Evolutionary conservation across 37 sponge, comb jelly and placozoan genomes (phyloP), one percentile per base, ranked within the genome.

Genomic region (Tethya wilhelma): DNA sequence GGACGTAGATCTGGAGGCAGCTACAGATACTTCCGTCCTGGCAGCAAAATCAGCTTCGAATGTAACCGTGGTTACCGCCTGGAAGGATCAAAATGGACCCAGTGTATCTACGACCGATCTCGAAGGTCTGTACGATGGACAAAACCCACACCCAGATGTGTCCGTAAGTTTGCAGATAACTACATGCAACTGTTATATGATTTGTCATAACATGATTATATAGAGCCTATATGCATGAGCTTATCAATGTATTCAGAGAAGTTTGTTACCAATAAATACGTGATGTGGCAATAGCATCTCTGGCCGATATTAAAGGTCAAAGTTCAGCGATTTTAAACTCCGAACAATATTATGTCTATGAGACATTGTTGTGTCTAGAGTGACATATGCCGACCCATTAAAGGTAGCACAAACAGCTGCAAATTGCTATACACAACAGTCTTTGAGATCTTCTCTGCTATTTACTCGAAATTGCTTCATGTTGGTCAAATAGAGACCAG

Each of bases 41-140:
- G 74, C 29, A n/a, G 19, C 34, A 58, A 30, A 12, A 8, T 73
- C 56, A 34, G 36, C 4, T 73, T 56, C 58, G 8, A 7, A 19
- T 73, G 74, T 30, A 32, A 56, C 44, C 5, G n/a, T 44, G 74
- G 74, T 2, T 73, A 56, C 74, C 4, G 23, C 2, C 74, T 73
- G 20, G 38, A 31, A 36, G 74, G 74, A 31, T 4, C 40, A 14
- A 39, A 4, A 20, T 26, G 20, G 26, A 70, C n/a, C 17, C 9
- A 2, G n/a, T 74, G 75, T 39, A 20, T 25, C 3, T 74, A 59
- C 56, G 53, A 33, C 56, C 1, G 73, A 2, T 53, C 30, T 12
- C 17, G 30, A n/a, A 57, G 41, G 39, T 23, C 59, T 2, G 31
- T 38, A 39, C 39, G 43, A 3, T 74, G 75, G 75, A 57, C 33